phyloP scores from a whole-genome alignment of 2,797 vertebrate genomes.

The Melopsittacus undulatus region DNA sequence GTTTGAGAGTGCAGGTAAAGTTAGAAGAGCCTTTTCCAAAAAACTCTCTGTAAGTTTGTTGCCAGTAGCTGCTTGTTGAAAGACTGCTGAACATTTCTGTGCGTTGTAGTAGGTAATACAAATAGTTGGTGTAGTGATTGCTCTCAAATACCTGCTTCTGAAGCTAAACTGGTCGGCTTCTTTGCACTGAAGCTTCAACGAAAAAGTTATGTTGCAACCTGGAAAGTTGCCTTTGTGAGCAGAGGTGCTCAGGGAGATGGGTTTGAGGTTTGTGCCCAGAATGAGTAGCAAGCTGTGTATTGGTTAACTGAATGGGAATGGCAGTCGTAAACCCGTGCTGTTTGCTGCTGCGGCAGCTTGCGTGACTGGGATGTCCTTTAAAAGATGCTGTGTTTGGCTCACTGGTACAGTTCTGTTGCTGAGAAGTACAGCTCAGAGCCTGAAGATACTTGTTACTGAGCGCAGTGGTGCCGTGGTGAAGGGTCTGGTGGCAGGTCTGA shows the following conservation, averaged over 20 bases:
- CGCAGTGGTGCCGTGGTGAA: not conserved
- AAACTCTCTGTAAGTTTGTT: not conserved
- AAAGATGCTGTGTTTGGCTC: rapidly evolving
- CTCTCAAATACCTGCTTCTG: not conserved
- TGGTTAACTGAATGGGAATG: not conserved
- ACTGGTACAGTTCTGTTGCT: not conserved
- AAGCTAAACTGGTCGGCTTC: not conserved
- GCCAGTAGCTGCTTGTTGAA: not conserved
- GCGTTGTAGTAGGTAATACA: not conserved
- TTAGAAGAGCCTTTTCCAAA: not conserved
- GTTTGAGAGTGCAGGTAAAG: not conserved
- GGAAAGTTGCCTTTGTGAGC: not conserved
- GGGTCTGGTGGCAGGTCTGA: not conserved
- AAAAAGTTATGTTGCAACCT: not conserved
- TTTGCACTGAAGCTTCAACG: not conserved
- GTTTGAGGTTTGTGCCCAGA: not conserved
- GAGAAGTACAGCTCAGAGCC: not conserved
- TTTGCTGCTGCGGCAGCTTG: not conserved
- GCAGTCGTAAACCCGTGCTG: not conserved
- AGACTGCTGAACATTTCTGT: not conserved
- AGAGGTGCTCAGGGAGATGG: not conserved
- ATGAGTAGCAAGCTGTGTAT: not conserved
- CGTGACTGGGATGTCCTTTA: not conserved
- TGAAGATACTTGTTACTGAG: not conserved
- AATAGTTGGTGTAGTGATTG: not conserved